These are phyloP conservation scores for Conops quadrifasciatus DNA, from an alignment of 2,888 invertebrate genomes.

Conservation along the genomic window DNA sequence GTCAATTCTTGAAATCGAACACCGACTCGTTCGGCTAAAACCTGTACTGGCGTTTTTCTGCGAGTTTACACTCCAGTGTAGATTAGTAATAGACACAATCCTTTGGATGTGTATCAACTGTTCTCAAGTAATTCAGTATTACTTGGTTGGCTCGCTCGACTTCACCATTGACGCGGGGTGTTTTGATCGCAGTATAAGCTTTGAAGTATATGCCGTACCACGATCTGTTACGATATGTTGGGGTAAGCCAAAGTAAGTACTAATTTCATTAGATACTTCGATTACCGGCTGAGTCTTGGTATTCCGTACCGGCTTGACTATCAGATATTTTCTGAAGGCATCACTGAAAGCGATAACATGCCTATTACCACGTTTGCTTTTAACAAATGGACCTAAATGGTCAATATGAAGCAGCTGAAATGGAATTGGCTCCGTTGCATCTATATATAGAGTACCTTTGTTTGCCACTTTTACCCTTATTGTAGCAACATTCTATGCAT, in stretches of 20 bases:
- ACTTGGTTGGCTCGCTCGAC: conserved; percentile 5
- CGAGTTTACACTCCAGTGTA: conserved; percentile 43
- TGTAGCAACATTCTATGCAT: conserved; percentile 39
- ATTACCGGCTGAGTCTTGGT: conserved; percentile 40
- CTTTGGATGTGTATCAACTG: conserved; percentile 14
- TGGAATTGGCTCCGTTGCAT: conserved; percentile 36
- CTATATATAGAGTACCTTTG: conserved; percentile 35
- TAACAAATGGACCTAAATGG: conserved; percentile 39
- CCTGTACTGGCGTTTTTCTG: conserved; percentile 37
- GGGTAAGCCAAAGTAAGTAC: conserved; percentile 48
- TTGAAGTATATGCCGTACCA: conserved; percentile 21
- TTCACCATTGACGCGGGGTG: conserved; percentile 1
- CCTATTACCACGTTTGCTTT: conserved; percentile 33
- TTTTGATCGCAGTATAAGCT: conserved; percentile 1
- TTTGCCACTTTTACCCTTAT: conserved; percentile 31
- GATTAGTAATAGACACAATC: conserved; percentile 38
- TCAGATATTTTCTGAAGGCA: conserved; percentile 40
- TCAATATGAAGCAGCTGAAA: conserved; percentile 40
- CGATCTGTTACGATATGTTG: conserved; percentile 47
- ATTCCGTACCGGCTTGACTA: conserved; percentile 40
- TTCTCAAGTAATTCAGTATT: background rate
- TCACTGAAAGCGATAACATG: conserved; percentile 38
- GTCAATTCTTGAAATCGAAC: background rate
- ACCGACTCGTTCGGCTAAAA: conserved; percentile 28
- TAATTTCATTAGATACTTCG: conserved; percentile 37